A percentile compares a stretch with the other conserved stretches of the same genome.
Conservation (phyloP, 1,140 invertebrate species). For the Drosophila nigromelanica region DNA sequence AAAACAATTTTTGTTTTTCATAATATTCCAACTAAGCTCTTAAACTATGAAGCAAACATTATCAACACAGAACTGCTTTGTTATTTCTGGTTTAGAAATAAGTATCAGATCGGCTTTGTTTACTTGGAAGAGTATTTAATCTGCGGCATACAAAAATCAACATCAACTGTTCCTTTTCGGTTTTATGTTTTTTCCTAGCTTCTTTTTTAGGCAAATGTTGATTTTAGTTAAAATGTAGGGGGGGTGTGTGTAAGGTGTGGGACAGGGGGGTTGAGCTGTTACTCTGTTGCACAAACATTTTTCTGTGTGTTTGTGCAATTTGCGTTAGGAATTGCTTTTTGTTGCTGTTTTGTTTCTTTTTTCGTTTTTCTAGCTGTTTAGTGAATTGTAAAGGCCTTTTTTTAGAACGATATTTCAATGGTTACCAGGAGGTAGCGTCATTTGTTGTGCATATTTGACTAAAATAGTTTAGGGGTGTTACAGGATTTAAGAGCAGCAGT, state of each 20-base stretch:
- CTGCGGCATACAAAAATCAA: too few species aligned
- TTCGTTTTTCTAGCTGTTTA: constrained; percentile 16
- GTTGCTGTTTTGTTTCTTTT: not conserved
- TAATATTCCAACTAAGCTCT: too few species aligned
- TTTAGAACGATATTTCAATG: not conserved
- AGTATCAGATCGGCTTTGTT: too few species aligned
- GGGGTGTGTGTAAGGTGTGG: not conserved
- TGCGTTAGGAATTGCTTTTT: constrained; percentile 8
- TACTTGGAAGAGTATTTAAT: too few species aligned
- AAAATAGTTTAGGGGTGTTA: too few species aligned
- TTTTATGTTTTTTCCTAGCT: not conserved
- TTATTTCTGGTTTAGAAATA: too few species aligned
- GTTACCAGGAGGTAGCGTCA: too few species aligned
- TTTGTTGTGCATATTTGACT: not conserved
- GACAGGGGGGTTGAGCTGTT: not conserved
- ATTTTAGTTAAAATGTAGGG: constrained; percentile 42
- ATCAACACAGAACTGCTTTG: too few species aligned
- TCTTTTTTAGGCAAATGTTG: constrained; percentile 40
- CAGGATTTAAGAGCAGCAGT: too few species aligned
- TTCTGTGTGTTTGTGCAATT: constrained; percentile 19
- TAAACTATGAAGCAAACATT: too few species aligned
- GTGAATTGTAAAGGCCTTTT: constrained; percentile 23
- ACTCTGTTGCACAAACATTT: constrained; percentile 35
- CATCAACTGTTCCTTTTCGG: not conserved
- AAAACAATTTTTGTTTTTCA: too few species aligned